Evolutionary conservation across 2,888 invertebrate species (phyloP), one percentile per base, ranked within the genome.

Genomic region (Piscicola geometra): DNA sequence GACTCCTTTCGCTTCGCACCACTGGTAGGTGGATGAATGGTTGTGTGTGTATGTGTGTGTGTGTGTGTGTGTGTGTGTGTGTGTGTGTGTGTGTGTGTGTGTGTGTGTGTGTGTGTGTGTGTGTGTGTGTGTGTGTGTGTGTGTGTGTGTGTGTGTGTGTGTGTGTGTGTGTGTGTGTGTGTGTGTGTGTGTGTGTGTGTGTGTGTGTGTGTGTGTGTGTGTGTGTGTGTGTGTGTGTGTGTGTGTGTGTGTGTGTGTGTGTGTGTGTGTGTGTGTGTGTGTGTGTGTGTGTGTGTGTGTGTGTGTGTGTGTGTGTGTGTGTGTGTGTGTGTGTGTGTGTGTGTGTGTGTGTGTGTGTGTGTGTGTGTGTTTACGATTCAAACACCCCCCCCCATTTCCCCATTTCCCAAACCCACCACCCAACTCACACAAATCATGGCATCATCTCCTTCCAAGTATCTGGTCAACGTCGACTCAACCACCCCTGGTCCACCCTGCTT

Each of bases 401-500:
- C 41, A 5, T 15, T 15, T 41, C 41, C 41, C 41, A 41, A 9
- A 41, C 41, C 5, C 41, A 41, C 41, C 41, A 41, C 41, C 5
- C 41, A 41, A 75, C 83, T 82, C 81, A 86, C 86, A 84, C 85
- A 82, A 30, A 80, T 81, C 82, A 86, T 82, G 9, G 73, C 71
- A 35, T 82, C 81, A 52, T 82, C 82, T 1, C 83, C 85, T 12
- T 81, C 81, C 78, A 86, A 82, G 76, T 86, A 85, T 76, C 86
- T 79, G 35, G 81, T 81, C 64, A 86, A 81, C 5, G 82, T 79
- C 0, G 82, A 81, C 28, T 83, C 82, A 21, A 79, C 76, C 15
- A 73, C 30, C 0, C 36, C 35, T 0, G 80, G 79, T 15, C 82
- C 83, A 47, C 81, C 82, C 87, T 95, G 94, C 64, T 90, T 88